Conservation (phyloP, 2,113 vertebrate genomes). For the Machaerirhynchus nigripectus region DNA sequence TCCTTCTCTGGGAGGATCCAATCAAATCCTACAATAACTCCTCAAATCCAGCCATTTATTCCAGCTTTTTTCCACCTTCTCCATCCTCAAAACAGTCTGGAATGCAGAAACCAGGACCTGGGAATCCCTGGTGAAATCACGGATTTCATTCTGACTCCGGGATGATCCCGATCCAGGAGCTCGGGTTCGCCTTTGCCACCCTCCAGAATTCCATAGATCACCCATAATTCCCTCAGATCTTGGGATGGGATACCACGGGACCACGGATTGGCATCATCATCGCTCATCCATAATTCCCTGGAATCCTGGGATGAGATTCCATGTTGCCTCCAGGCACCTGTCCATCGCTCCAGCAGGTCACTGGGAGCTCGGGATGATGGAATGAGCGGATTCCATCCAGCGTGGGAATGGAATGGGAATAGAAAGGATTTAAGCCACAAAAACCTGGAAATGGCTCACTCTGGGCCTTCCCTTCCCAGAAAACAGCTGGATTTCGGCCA, state of each 20-base stretch:
- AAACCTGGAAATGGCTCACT: background rate
- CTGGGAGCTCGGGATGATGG: background rate
- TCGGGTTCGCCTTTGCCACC: fast-evolving
- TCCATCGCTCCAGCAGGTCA: too few relatives aligned
- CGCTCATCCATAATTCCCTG: background rate
- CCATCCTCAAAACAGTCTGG: fast-evolving
- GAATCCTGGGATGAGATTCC: background rate
- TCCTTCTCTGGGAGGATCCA: background rate
- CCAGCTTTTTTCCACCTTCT: background rate
- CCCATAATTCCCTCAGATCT: fast-evolving
- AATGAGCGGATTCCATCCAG: too few relatives aligned
- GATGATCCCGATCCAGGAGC: background rate
- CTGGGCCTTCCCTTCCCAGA: background rate
- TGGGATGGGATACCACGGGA: background rate
- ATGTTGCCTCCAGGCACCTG: fast-evolving
- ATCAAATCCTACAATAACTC: background rate
- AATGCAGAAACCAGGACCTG: background rate
- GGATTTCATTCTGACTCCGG: background rate
- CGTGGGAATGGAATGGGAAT: background rate
- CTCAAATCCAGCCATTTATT: background rate
- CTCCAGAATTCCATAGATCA: background rate
- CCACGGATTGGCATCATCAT: fast-evolving
- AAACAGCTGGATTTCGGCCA: background rate
- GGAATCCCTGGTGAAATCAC: background rate
- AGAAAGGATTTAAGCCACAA: background rate